Evolutionary conservation across 2,797 vertebrate genomes (phyloP).

Genomic region (Aeoliscus strigatus): DNA sequence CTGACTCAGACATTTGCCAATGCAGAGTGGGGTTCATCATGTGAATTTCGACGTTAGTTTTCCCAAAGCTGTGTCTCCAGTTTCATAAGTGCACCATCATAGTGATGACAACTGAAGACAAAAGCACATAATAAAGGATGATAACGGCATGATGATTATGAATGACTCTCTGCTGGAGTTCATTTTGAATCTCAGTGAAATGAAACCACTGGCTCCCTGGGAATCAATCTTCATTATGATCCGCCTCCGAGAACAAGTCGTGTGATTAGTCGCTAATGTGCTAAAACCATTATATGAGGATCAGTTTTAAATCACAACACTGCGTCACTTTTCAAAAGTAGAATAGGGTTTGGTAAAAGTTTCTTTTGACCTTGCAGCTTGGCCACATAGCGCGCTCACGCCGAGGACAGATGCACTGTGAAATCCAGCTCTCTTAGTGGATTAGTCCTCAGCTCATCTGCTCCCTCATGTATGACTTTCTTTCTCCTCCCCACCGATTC

Average conservation of each 20-base stretch:
- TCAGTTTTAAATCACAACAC: not conserved
- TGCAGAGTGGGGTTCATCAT: no score
- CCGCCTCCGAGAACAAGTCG: constrained; percentile 9
- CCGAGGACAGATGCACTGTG: constrained; percentile 21
- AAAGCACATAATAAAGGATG: no score
- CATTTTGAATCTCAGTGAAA: constrained; percentile 10
- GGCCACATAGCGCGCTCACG: constrained; percentile 5
- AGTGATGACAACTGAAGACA: not conserved
- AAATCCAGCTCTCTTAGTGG: constrained; percentile 13
- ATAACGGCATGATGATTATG: not conserved
- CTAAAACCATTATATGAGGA: constrained; percentile 6
- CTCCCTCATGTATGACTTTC: constrained; percentile 17
- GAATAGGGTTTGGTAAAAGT: not conserved
- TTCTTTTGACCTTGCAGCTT: constrained; percentile 34
- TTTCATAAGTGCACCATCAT: no score
- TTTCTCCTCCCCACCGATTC: constrained; percentile 1
- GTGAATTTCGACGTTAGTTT: no score
- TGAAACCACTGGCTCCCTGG: not conserved
- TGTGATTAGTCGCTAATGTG: constrained; percentile 25
- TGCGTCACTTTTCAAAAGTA: constrained; percentile 2
- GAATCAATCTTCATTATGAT: constrained; percentile 18
- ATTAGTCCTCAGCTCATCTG: constrained; percentile 3
- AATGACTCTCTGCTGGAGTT: not conserved
- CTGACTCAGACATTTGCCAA: no score
- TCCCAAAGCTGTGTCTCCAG: no score